Evolutionary conservation across 2,797 vertebrate species (phyloP).

Genomic region (Melanotaenia boesemani): DNA sequence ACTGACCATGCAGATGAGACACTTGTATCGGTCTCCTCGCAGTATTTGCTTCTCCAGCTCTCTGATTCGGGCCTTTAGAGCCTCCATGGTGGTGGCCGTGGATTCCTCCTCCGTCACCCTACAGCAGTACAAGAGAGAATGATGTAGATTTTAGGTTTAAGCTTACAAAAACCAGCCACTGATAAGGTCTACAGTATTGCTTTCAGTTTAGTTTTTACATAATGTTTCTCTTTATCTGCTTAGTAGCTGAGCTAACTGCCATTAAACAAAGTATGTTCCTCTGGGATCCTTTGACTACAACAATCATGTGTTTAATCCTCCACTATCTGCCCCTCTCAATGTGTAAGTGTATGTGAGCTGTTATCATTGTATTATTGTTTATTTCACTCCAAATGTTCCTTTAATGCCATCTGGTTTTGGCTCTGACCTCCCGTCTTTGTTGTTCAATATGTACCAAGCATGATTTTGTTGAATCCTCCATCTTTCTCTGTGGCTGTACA

Average conservation of each 20-base stretch:
- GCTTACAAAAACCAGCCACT: not conserved
- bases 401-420: conserved; percentile 1
- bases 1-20: conserved; percentile 99
- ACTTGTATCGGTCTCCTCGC: conserved; percentile 98
- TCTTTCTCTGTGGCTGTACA: conserved; percentile 11
- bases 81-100: conserved; percentile 97
- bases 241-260: too few relatives aligned
- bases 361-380: not conserved
- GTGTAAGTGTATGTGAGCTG: not conserved
- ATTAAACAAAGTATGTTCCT: not conserved
- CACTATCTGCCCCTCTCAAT: not conserved
- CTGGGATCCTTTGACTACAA: not conserved
- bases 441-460: conserved; percentile 1
- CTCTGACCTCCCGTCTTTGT: not conserved
- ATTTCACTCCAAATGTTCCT: not conserved
- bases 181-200: not conserved
- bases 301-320: not conserved
- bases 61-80: conserved; percentile 98
- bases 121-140: conserved; percentile 9
- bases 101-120: conserved; percentile 99
- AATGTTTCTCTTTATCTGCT: too few relatives aligned
- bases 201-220: too few relatives aligned
- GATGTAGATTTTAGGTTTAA: not conserved
- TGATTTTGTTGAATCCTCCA: not conserved
- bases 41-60: conserved; percentile 98